Evolutionary conservation across 1,140 invertebrate species (phyloP).

Genomic region (Drosophila takahashii): DNA sequence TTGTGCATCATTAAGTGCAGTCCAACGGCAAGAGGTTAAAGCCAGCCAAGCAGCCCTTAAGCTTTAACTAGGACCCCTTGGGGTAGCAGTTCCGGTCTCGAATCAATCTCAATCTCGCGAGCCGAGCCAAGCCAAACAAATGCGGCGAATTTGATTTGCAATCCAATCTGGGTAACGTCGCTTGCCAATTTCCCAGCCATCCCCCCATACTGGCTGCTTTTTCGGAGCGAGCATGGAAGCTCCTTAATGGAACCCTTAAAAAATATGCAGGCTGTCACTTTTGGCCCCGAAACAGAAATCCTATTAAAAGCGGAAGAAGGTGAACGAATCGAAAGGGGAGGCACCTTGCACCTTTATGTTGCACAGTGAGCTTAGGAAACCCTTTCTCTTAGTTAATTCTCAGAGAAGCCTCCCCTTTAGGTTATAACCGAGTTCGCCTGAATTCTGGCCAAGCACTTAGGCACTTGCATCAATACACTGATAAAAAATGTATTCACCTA

Average conservation of each 20-base stretch:
- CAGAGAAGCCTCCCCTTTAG: not conserved
- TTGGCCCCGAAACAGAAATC: conserved; percentile 17
- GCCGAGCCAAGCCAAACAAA: conserved; percentile 20
- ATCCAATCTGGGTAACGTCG: conserved; percentile 36
- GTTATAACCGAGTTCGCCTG: not conserved
- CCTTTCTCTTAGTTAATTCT: not conserved
- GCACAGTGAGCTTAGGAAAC: not conserved
- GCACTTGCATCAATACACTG: too few species aligned
- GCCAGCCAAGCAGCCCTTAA: not conserved
- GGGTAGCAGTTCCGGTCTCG: not conserved
- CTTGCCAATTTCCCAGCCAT: conserved; percentile 5
- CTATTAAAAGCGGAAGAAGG: conserved; percentile 1
- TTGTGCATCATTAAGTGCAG: conserved; percentile 59
- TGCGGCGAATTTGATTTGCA: conserved; percentile 43
- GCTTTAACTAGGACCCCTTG: not conserved
- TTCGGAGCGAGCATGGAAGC: conserved; percentile 7
- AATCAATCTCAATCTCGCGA: conserved; percentile 19
- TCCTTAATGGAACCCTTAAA: conserved; percentile 32
- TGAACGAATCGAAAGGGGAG: not conserved
- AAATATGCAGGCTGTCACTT: conserved; percentile 30
- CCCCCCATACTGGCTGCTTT: conserved; percentile 23
- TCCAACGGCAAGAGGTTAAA: conserved; percentile 22
- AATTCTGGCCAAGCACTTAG: too few species aligned
- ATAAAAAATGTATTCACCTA: too few species aligned
- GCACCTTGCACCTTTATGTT: not conserved